Base-by-base conservation (phyloP, 2,888 invertebrate species). In the Mimumesa dahlbomi region DNA sequence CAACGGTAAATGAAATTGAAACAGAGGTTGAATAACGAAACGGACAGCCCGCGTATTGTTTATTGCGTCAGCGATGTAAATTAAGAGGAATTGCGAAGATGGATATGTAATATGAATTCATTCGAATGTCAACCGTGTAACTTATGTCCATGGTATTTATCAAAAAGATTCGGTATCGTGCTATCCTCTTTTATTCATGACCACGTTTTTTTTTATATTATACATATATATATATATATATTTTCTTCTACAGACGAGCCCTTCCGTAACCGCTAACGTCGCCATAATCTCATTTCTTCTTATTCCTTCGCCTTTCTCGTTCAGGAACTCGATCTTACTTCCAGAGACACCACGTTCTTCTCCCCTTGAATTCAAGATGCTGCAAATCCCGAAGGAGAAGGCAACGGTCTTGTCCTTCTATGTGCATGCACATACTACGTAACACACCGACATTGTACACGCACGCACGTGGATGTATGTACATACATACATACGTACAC, bases 291-390 rank as follows among this genome's bases (percentile, higher is more conserved):
- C 72, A 19, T 66, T 50, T 36, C 59, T 57, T 43, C 50, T 43
- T 62, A 34, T 61, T 50, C 49, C 61, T 31, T 49, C 38, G 18
- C 40, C 56, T 58, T 53, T 54, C 61, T 40, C 59, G 40, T 14
- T 29, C 38, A 13, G 34, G 54, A 73, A 74, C 66, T 71, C 71
- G 61, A 59, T 64, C 69, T 62, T 76, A 54, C 56, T 67, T 58
- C 52, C 59, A 69, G 59, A 66, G 68, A 65, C 63, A 69, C 70
- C 45, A 63, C 66, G 64, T 57, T 46, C 13, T 1, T 57, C 49
- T 67, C 43, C 22, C n/a, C 42, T 70, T 71, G 73, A 82, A 81
- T 77, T 78, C 73, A 76, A 79, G 78, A 82, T 70, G 78, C 50
- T 74, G 73, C 68, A 65, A 77, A 77, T 77, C 81, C 76, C 79